Base-by-base conservation (phyloP, 2,113 vertebrate species). In the Platysteira castanea region DNA sequence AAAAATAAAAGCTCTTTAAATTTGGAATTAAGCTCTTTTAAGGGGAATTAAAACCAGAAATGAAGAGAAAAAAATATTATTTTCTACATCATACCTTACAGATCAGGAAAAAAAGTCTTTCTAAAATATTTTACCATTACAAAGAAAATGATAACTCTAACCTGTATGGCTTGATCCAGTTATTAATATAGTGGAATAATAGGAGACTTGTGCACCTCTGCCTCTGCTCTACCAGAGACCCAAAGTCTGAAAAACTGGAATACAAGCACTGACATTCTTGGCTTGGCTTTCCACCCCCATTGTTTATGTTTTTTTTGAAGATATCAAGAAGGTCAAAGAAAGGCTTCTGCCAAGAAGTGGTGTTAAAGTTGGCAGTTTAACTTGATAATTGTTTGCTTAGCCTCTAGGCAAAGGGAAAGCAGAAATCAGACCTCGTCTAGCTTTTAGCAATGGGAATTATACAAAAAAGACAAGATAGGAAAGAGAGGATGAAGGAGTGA, bases 261-360 rank as follows among this genome's bases (percentile, higher is more conserved):
- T 69, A 87, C 86, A 60, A 91, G 61, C 69, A 67, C 68, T 79
- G 60, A 11, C 63, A 11, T 61, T 93, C 78, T 95, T 94, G 50
- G 13, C 37, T 76, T 85, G 33, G 28, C 31, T 96, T 93, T 91
- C 78, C 30, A 74, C 6, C 20, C 35, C 13, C 15, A 13, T 24
- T 74, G 6, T 46, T 60, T 37, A 22, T 78, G 56, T 8, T 44
- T 44, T 44, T 59, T 63, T n/a, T 26, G 8, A 47, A 85, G 18
- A 70, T 84, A 87, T 54, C 39, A 61, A 27, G 73, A 95, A 94
- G 54, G 76, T 67, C 80, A 85, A 92, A 39, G n/a, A 63, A 35
- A 52, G 47, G 77, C 39, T 86, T 61, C 95, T 86, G 85, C 87
- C 96, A 96, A 95, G 78, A 81, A 97, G 50, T 53, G 18, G 47